A percentile compares a stretch with the other conserved stretches of the same genome.
Evolutionary conservation across 1,140 invertebrate genomes (phyloP).

Genomic region (Drosophila watanabei): DNA sequence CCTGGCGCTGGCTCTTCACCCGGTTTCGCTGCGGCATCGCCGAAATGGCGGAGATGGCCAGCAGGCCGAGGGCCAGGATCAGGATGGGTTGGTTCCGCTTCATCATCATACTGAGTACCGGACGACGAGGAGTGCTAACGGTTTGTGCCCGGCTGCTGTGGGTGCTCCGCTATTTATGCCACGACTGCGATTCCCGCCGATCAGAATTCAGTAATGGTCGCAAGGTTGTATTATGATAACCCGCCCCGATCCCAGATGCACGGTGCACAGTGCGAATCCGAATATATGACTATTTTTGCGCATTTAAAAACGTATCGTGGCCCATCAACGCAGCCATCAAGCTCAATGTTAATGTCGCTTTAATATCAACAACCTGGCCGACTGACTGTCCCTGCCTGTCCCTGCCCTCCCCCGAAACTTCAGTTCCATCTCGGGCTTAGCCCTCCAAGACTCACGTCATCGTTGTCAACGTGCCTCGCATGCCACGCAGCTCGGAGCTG

Average conservation of each 20-base stretch:
- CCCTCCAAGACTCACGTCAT: slow-evolving; percentile 62
- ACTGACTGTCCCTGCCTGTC: slow-evolving; percentile 9
- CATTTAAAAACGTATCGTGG: slow-evolving; percentile 75
- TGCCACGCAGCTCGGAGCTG: slow-evolving; percentile 38
- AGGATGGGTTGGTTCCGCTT: slow-evolving; percentile 38
- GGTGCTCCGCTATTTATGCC: slow-evolving; percentile 69
- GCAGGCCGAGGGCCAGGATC: slow-evolving; percentile 43
- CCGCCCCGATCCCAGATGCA: slow-evolving; percentile 56
- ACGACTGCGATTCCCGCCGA: slow-evolving; percentile 2
- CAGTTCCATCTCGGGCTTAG: slow-evolving; percentile 41
- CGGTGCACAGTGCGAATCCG: slow-evolving; percentile 35
- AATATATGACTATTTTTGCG: slow-evolving; percentile 62
- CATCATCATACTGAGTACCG: slow-evolving; percentile 40
- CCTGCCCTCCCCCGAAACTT: slow-evolving; percentile 14
- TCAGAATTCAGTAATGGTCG: slow-evolving; percentile 82
- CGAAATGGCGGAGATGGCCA: slow-evolving; percentile 32
- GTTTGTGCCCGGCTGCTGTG: slow-evolving; percentile 71
- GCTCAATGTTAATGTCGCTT: slow-evolving; percentile 79
- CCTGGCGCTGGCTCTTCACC: slow-evolving; percentile 72
- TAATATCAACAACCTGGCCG: slow-evolving; percentile 60
- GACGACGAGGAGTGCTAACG: slow-evolving; percentile 58
- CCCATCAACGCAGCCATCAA: slow-evolving; percentile 72
- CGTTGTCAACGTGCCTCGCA: slow-evolving; percentile 72
- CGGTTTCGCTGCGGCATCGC: slow-evolving; percentile 59
- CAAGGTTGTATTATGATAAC: slow-evolving; percentile 75